Conservation (phyloP, 2,113 vertebrate genomes). For the Sphaerodactylus townsendi region DNA sequence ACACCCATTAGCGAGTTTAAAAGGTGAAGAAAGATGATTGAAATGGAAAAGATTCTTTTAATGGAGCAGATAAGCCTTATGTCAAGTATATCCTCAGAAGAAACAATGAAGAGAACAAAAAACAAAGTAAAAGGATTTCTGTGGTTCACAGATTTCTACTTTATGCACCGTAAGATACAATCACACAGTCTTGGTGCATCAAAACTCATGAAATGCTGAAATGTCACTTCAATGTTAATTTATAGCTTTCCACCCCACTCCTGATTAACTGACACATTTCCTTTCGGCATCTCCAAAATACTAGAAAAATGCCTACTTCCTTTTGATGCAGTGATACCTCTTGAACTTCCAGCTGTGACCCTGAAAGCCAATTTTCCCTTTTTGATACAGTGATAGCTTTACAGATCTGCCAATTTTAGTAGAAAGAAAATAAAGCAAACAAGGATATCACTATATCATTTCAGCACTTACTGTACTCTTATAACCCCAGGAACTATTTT, state of each 20-base stretch:
- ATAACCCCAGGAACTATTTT: neutral
- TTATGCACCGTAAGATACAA: neutral
- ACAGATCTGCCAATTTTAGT: neutral
- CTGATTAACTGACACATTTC: neutral
- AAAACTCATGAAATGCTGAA: conserved; percentile 8
- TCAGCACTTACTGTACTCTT: neutral
- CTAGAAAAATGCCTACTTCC: neutral
- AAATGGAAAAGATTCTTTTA: conserved; percentile 29
- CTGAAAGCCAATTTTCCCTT: neutral
- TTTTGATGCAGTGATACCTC: neutral
- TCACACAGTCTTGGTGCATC: neutral
- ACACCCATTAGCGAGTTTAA: conserved; percentile 9
- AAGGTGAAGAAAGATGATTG: conserved; percentile 31
- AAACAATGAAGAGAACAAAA: conserved; percentile 8
- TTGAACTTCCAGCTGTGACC: conserved; percentile 2
- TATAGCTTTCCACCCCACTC: neutral
- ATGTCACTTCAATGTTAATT: neutral
- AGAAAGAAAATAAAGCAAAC: neutral
- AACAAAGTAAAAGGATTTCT: neutral
- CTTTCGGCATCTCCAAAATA: conserved; percentile 3
- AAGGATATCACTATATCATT: neutral
- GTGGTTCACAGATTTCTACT: neutral
- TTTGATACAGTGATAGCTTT: neutral
- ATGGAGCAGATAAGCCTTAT: neutral
- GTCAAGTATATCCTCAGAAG: neutral